A percentile compares a stretch with the other conserved stretches of the same genome.
Conservation (phyloP, 92 coral and sea anemone species). For the Anthopleura xanthogrammica region DNA sequence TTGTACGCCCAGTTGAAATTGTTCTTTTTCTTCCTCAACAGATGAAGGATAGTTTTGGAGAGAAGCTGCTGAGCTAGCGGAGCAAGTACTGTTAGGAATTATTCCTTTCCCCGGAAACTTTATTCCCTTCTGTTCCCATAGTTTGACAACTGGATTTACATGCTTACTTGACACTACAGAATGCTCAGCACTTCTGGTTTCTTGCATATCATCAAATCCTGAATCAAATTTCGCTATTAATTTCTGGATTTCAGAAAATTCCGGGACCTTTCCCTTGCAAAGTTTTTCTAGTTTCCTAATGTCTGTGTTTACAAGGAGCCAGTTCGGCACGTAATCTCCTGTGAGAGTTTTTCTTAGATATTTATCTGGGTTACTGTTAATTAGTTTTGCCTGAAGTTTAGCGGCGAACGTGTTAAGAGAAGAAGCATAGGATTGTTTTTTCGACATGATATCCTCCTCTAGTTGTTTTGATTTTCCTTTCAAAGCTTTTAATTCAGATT, state of each 20-base stretch:
- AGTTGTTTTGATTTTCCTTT: constrained; percentile 18
- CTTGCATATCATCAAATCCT: constrained; percentile 19
- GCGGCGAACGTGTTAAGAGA: constrained; percentile 37
- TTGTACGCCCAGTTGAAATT: constrained; percentile 22
- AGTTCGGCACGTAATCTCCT: constrained; percentile 38
- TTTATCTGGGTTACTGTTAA: constrained; percentile 39
- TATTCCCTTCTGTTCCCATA: constrained; percentile 45
- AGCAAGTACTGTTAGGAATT: constrained; percentile 25
- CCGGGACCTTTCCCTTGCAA: constrained; percentile 29
- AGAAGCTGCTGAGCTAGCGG: constrained; percentile 2
- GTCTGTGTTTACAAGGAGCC: constrained; percentile 41
- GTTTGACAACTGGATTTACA: constrained; percentile 34
- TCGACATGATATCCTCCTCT: constrained; percentile 8
- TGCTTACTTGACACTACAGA: not conserved
- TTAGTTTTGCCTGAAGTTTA: constrained; percentile 35
- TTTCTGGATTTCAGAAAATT: constrained; percentile 20
- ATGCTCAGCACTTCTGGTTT: not conserved
- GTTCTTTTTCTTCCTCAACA: constrained; percentile 25
- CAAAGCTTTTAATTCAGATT: constrained; percentile 36
- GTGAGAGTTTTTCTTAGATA: constrained; percentile 35
- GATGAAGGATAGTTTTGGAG: not conserved
- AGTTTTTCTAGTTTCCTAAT: constrained; percentile 33
- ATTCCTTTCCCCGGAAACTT: constrained; percentile 37
- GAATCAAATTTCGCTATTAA: constrained; percentile 19
- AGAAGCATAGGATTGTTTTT: constrained; percentile 30